Conservation (phyloP, 2,113 vertebrate genomes). For the Gymnobelideus leadbeateri region DNA sequence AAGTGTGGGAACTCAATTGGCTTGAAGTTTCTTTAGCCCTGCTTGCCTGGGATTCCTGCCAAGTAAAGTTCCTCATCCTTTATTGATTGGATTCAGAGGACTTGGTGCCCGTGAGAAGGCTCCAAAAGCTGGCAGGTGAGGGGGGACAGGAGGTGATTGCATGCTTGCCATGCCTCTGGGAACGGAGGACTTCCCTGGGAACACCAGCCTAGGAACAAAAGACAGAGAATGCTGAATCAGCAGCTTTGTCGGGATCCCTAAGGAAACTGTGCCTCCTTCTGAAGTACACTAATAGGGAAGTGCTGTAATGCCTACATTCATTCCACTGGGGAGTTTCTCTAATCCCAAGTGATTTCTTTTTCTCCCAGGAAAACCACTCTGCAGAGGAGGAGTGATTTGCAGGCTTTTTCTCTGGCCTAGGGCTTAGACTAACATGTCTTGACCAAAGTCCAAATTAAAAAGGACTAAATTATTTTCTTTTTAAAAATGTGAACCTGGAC, state of each 20-base stretch:
- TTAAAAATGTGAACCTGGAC: background rate
- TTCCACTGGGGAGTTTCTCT: background rate
- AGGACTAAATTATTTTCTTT: background rate
- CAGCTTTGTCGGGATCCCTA: background rate
- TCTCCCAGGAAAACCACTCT: background rate
- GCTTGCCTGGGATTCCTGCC: background rate
- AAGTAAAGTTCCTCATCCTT: background rate
- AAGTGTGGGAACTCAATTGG: conserved; percentile 1
- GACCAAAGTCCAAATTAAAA: background rate
- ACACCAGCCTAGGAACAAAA: background rate
- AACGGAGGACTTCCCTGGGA: background rate
- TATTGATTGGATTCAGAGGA: conserved; percentile 1
- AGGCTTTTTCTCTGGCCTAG: background rate
- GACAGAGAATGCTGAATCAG: background rate
- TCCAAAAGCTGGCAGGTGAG: background rate
- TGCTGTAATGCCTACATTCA: background rate
- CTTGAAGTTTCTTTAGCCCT: conserved; percentile 1
- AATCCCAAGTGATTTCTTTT: background rate
- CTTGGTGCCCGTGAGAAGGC: background rate
- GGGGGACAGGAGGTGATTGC: background rate
- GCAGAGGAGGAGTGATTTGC: background rate
- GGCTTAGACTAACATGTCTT: background rate
- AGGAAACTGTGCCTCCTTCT: background rate
- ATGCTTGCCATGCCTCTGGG: background rate
- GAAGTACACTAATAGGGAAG: background rate